Evolutionary conservation across 2,797 vertebrate genomes (phyloP).

Genomic region (Gallinago nigripennis): DNA sequence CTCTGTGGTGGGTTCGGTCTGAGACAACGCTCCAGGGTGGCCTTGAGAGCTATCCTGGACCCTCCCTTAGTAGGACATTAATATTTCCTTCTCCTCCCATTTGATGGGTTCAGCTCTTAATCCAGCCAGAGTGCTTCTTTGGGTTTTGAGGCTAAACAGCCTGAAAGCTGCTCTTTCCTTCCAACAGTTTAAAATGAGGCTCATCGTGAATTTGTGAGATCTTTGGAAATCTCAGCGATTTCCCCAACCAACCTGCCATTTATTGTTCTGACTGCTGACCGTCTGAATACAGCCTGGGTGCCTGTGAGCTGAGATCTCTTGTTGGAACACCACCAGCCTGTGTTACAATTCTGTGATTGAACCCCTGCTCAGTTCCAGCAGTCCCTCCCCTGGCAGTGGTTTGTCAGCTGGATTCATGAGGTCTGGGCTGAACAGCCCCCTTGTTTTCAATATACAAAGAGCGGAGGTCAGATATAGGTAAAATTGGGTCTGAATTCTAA

Average conservation of each 20-base stretch:
- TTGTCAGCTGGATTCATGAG: background rate
- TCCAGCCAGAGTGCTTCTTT: background rate
- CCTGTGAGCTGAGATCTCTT: background rate
- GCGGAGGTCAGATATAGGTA: background rate
- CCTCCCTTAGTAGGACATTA: background rate
- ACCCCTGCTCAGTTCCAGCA: background rate
- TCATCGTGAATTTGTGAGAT: background rate
- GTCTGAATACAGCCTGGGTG: background rate
- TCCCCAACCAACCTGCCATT: background rate
- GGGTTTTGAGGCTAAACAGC: background rate
- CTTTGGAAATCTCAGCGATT: background rate
- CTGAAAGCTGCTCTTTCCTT: background rate
- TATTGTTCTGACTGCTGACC: background rate
- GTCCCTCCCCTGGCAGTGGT: background rate
- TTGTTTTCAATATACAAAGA: background rate
- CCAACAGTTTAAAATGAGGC: background rate
- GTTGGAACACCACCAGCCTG: background rate
- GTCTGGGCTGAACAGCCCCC: background rate
- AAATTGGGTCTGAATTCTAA: background rate
- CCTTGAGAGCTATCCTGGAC: background rate
- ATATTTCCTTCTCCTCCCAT: background rate
- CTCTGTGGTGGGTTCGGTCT: background rate
- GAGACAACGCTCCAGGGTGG: background rate
- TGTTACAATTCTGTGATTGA: background rate
- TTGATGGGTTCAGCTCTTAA: background rate